Base-by-base conservation (phyloP, 2,113 vertebrate genomes). In the Excalfactoria chinensis region DNA sequence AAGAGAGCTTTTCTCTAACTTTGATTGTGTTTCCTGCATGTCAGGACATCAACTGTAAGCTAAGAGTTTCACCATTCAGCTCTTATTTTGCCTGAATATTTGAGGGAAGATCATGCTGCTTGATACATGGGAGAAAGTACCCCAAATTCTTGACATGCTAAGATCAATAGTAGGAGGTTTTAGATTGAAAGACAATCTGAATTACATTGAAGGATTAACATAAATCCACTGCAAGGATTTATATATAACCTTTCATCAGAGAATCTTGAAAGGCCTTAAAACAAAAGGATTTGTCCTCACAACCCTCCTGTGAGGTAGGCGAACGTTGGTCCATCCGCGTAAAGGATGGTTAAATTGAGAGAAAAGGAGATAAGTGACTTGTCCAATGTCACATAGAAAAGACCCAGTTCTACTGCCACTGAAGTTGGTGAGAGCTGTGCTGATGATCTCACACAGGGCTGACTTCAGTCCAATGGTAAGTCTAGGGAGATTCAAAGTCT, bases 131-230 rank as follows among this genome's bases (percentile, higher is more conserved):
- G 18, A 46, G 22, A 73, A 76, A 88, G 60, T 19, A 90, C 53
- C 43, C 62, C 35, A 62, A 89, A 51, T 56, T 91, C 63, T 41
- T 92, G 71, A 67, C 82, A 81, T 63, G 21, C 49, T 80, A 2
- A 68, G 41, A 26, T 48, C 63, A 84, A 46, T 43, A 70, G 32
- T 55, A 73, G 63, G 25, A 92, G 25, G 70, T 19, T 90, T 91
- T 51, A 83, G 46, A 41, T 58, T 53, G 37, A 90, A 80, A 28
- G 62, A 35, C 49, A 82, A 44, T 13, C 35, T 66, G 66, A 92
- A 82, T 46, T 82, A 63, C 93, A 85, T 6, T 40, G 68, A 89
- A 88, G 75, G 68, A 67, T n/a, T 83, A 90, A 73, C 32, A 60
- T 32, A 92, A 93, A 89, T 60, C 26, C 56, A 77, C 34, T 62